These are phyloP conservation scores for Eulemur macaco DNA, from an alignment of 2,113 vertebrate genomes.

Conservation along the genomic window DNA sequence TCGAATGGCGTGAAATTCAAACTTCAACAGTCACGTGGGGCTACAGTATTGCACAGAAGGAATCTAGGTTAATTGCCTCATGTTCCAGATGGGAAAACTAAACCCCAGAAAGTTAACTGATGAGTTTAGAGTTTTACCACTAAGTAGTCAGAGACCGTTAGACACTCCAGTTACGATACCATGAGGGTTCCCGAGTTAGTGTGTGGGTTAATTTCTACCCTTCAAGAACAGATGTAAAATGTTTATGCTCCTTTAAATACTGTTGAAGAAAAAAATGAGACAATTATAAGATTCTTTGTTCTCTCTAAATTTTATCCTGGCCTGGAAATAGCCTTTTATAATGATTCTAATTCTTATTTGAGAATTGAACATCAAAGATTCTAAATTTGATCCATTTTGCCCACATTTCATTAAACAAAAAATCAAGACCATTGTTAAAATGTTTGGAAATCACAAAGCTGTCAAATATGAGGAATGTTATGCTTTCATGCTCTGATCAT, in stretches of 20 bases:
- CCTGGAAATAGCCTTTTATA: neutral
- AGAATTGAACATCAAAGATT: neutral
- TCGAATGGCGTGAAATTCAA: neutral
- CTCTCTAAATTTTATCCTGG: neutral
- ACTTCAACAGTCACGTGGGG: neutral
- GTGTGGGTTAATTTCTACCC: neutral
- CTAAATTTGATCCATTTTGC: neutral
- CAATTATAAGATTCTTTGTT: neutral
- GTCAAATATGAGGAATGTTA: fast-evolving
- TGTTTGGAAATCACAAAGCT: neutral
- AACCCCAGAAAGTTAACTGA: neutral
- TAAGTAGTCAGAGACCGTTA: neutral
- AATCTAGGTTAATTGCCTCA: neutral
- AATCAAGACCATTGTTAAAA: neutral
- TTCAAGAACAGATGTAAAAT: neutral
- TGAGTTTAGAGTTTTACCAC: neutral
- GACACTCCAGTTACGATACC: fast-evolving
- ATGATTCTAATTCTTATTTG: neutral
- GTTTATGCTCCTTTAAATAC: neutral
- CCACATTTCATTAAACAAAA: neutral
- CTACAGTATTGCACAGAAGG: fast-evolving
- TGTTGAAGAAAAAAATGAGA: neutral
- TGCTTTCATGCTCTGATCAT: neutral
- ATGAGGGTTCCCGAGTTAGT: fast-evolving
- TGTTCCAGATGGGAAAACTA: neutral